phyloP scores from a whole-genome alignment of 2,888 invertebrate genomes.

The Andrena marginata region DNA sequence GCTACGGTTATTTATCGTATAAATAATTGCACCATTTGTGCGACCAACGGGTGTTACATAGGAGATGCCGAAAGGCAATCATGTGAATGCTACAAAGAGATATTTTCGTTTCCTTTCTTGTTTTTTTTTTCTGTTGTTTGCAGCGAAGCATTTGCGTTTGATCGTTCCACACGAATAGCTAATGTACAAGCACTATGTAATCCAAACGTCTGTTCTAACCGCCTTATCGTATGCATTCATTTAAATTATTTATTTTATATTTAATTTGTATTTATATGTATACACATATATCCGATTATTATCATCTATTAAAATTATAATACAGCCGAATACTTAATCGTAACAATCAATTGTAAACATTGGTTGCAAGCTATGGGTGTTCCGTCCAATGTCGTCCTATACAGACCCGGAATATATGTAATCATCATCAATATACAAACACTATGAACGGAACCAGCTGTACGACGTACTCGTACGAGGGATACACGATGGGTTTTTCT shows the following conservation, averaged over 20 bases:
- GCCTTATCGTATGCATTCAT: constrained; percentile 61
- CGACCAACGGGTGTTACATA: constrained; percentile 56
- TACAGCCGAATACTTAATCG: constrained; percentile 82
- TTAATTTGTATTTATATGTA: constrained; percentile 81
- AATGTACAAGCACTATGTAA: constrained; percentile 77
- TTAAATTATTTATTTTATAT: constrained; percentile 75
- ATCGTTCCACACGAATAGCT: constrained; percentile 69
- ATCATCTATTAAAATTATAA: constrained; percentile 83
- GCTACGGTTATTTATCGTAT: constrained; percentile 56
- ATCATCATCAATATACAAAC: constrained; percentile 56
- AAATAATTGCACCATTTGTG: constrained; percentile 66
- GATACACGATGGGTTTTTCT: constrained; percentile 76
- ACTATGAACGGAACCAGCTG: constrained; percentile 71
- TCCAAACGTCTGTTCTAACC: constrained; percentile 66
- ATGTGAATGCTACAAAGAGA: constrained; percentile 67
- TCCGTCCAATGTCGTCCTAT: constrained; percentile 67
- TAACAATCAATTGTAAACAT: constrained; percentile 79
- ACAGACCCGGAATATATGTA: constrained; percentile 50
- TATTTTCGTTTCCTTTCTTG: constrained; percentile 39
- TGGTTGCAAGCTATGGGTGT: constrained; percentile 76
- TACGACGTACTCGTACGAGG: constrained; percentile 72
- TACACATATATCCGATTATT: constrained; percentile 78
- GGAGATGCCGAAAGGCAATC: constrained; percentile 58
- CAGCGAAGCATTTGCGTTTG: constrained; percentile 75
- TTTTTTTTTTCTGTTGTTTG: constrained; percentile 12